Evolutionary conservation across 2,888 invertebrate genomes (phyloP), one percentile per base, ranked within the genome.

Genomic region (Nasonia oneida): DNA sequence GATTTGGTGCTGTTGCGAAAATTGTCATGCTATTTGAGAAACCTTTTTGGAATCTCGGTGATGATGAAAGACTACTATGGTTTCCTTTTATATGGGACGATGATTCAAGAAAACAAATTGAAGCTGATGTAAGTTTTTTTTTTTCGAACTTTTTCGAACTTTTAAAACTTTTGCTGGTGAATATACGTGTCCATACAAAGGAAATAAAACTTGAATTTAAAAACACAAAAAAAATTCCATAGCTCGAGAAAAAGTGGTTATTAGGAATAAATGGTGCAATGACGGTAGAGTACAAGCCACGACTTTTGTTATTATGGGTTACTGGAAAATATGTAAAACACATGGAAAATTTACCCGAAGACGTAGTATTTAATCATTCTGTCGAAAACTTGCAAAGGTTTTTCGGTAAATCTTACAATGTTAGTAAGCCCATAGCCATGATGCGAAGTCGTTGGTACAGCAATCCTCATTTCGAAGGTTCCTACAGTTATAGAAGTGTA

Each of bases 381-480:
- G 91, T 94, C 88, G 92, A 93, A 87, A 86, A 95, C 6, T 90
- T 96, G 10, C 91, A 94, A 47, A 94, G 93, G 87, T 95, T 95
- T 90, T 90, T 95, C 0, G 94, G 94, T 4, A 86, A 84, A 47
- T 89, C 91, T 23, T 88, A 90, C 61, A 91, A 94, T 29, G 93
- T 96, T 47, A 93, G 95, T 2, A 89, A 93, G 50, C 95, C 95
- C 8, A 94, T 93, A 53, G 92, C 92, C 70, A 90, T 95, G 87
- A 87, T 94, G 37, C 97, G 97, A 89, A 95, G 96, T 0, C 94
- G 93, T 0, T 97, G 97, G 97, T 94, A 94, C 86, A 94, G 94
- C 0, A 96, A 97, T 93, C 95, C 95, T 0, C 95, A 95, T 91
- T 96, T 96, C 1, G 94, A 95, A 61, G 97, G 98, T 4, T 96